Evolutionary conservation across 2,113 vertebrate species (phyloP).

Genomic region (Felis chaus): DNA sequence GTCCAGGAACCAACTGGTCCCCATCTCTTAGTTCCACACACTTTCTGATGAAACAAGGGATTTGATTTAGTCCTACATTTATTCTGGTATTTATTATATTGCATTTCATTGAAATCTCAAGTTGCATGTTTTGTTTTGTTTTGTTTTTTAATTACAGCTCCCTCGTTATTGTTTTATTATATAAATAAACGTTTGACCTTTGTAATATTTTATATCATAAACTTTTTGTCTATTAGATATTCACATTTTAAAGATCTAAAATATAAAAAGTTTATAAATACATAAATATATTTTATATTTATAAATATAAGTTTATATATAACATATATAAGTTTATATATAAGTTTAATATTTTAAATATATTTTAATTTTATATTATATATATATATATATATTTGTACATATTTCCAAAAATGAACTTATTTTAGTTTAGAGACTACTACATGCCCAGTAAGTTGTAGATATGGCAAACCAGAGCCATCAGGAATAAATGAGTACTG

Average conservation of each 20-base stretch:
- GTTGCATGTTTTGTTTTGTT: background rate
- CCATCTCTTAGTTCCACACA: background rate
- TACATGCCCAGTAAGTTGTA: background rate
- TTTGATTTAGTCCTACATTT: background rate
- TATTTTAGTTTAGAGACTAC: slow-evolving; percentile 10
- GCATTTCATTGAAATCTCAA: background rate
- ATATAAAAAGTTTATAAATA: background rate
- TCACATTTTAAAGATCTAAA: too few relatives aligned
- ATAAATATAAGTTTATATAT: background rate
- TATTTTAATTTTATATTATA: background rate
- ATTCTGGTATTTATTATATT: slow-evolving; percentile 28
- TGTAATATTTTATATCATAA: background rate
- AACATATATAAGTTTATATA: background rate
- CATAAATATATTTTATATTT: background rate
- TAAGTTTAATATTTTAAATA: background rate
- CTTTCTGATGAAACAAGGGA: background rate
- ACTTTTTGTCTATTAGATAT: background rate
- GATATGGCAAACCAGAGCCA: background rate
- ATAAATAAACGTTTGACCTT: background rate
- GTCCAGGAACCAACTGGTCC: background rate
- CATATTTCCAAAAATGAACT: background rate
- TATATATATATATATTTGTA: background rate
- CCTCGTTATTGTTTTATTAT: background rate
- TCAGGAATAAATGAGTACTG: background rate
- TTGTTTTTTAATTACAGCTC: background rate